phyloP scores from a whole-genome alignment of 2,797 vertebrate genomes.

The Aphelocoma californica region DNA sequence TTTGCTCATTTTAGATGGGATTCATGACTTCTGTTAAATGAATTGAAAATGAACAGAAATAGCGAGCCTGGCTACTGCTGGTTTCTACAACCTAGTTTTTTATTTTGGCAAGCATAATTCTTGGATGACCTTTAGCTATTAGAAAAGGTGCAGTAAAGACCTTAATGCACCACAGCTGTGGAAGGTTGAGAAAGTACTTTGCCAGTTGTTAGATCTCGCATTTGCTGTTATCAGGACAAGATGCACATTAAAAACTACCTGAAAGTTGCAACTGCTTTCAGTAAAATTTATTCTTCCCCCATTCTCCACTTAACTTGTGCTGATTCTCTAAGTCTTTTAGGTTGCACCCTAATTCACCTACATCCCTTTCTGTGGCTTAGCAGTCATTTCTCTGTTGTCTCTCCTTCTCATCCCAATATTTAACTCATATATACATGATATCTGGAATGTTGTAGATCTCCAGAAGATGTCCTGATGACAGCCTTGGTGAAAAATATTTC shows the following conservation, averaged over 20 bases:
- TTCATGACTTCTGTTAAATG: neutral
- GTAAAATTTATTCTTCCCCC: neutral
- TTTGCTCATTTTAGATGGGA: neutral
- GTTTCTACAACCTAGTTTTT: neutral
- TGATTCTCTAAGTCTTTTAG: neutral
- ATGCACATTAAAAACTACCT: neutral
- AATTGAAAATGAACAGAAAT: neutral
- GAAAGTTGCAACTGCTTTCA: neutral
- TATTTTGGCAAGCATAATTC: neutral
- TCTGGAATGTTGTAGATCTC: neutral
- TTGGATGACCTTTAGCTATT: neutral
- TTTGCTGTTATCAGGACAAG: neutral
- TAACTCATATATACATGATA: neutral
- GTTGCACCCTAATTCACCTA: neutral
- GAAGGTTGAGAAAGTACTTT: neutral
- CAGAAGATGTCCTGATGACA: neutral
- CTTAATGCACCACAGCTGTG: neutral
- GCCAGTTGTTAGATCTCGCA: neutral
- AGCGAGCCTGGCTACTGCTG: neutral
- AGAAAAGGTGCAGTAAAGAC: neutral
- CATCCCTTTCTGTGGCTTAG: neutral
- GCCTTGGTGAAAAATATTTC: neutral
- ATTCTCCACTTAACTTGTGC: neutral
- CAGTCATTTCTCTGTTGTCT: neutral
- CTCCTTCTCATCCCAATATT: neutral